Percentiles rank a stretch among this genome's conserved stretches.
Conservation (phyloP, 2,113 vertebrate genomes). For the Corvus hawaiiensis region DNA sequence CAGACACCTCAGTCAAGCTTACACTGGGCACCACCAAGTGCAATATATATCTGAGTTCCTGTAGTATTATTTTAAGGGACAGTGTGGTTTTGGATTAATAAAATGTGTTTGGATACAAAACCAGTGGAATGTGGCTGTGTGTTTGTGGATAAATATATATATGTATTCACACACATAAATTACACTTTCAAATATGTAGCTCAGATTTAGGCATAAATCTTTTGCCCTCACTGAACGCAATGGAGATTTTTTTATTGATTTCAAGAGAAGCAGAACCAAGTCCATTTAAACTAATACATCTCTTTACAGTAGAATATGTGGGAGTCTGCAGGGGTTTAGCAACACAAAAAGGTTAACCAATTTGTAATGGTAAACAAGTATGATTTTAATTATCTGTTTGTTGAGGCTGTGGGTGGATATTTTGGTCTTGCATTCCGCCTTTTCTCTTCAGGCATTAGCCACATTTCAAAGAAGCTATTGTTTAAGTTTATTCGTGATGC, state of each 20-base stretch:
- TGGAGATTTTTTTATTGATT: background rate
- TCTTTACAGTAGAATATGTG: background rate
- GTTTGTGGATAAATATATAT: background rate
- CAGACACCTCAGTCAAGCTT: background rate
- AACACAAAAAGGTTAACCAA: background rate
- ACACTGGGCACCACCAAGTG: background rate
- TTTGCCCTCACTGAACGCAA: background rate
- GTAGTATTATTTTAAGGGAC: background rate
- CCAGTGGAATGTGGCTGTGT: background rate
- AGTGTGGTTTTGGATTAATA: background rate
- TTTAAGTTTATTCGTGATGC: slow-evolving; percentile 24
- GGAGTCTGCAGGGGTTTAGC: background rate
- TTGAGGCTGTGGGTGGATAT: slow-evolving; percentile 15
- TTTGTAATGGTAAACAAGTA: slow-evolving; percentile 26
- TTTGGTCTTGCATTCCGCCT: slow-evolving; percentile 10
- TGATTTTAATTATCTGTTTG: slow-evolving; percentile 42
- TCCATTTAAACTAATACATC: background rate
- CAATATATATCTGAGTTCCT: background rate
- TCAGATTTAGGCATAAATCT: background rate
- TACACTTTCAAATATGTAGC: background rate
- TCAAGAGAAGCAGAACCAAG: background rate
- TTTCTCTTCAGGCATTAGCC: background rate
- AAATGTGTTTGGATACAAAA: background rate
- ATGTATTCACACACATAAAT: background rate
- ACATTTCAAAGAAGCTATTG: slow-evolving; percentile 42